These are phyloP conservation scores for Hetaerina titia DNA, from an alignment of 2,888 invertebrate genomes.

Conservation along the genomic window DNA sequence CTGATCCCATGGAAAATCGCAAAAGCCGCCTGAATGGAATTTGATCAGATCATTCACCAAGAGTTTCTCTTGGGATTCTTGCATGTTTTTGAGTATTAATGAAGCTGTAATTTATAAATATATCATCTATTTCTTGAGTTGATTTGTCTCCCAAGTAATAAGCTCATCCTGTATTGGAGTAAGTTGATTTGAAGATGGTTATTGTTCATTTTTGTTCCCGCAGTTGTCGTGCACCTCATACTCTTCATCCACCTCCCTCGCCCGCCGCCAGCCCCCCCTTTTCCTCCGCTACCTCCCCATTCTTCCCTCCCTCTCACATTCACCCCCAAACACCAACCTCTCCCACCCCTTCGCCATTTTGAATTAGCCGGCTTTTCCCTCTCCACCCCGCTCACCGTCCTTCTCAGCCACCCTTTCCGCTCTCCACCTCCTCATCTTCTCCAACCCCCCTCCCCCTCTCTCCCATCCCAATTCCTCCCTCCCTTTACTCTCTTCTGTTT, in stretches of 20 bases:
- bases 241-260: not conserved
- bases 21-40: too few relatives aligned
- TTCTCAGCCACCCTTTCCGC: not conserved
- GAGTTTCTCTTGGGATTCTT: too few relatives aligned
- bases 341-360: slow-evolving; percentile 41
- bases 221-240: not conserved
- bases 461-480: not conserved
- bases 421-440: not conserved
- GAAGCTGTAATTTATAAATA: too few relatives aligned
- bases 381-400: not conserved
- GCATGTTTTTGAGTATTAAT: too few relatives aligned
- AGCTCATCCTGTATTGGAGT: too few relatives aligned
- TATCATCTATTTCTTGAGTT: too few relatives aligned
- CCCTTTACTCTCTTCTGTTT: slow-evolving; percentile 58
- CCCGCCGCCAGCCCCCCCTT: not conserved
- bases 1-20: too few relatives aligned
- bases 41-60: too few relatives aligned
- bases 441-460: slow-evolving; percentile 12
- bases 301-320: not conserved
- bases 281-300: not conserved
- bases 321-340: not conserved
- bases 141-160: too few relatives aligned
- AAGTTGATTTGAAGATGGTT: too few relatives aligned
- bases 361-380: slow-evolving; percentile 22
- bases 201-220: too few relatives aligned